Percentiles rank a stretch among this genome's conserved stretches.
Conservation (phyloP, 2,797 vertebrate genomes). For the Macroramphosus scolopax region DNA sequence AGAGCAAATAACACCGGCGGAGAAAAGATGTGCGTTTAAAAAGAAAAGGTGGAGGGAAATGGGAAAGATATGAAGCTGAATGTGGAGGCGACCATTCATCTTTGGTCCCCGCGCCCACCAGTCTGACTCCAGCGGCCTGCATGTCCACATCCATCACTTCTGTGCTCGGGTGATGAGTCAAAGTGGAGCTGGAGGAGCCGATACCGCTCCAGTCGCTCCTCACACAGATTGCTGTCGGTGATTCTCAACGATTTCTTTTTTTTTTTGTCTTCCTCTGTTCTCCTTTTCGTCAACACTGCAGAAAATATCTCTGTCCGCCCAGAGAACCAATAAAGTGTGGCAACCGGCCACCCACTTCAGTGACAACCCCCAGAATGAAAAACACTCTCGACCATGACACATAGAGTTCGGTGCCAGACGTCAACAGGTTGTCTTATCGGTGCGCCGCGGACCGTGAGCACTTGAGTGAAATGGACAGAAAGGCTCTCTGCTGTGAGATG, state of each 20-base stretch:
- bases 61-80: constrained; percentile 15
- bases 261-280: constrained; percentile 48
- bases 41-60: too few relatives aligned
- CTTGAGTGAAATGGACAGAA: constrained; percentile 71
- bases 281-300: constrained; percentile 43
- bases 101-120: constrained; percentile 5
- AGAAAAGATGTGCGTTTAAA: constrained; percentile 4
- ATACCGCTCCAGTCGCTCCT: constrained; percentile 11
- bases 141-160: constrained; percentile 29
- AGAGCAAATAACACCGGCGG: constrained; percentile 15
- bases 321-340: constrained; percentile 64
- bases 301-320: constrained; percentile 58
- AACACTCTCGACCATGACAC: constrained; percentile 72
- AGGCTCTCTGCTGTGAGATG: constrained; percentile 60
- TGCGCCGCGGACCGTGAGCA: constrained; percentile 53
- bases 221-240: constrained; percentile 29
- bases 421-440: constrained; percentile 75
- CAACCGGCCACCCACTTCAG: constrained; percentile 58
- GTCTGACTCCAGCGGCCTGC: constrained; percentile 12
- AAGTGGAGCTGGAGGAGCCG: constrained; percentile 20
- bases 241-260: constrained; percentile 50
- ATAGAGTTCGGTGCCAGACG: constrained; percentile 61
- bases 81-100: constrained; percentile 15
- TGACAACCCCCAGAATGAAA: constrained; percentile 67
- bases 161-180: constrained; percentile 25